Percentiles rank a stretch among this genome's conserved stretches.
These are phyloP conservation scores for Lymantria dispar DNA, from an alignment of 2,888 invertebrate genomes.

Conservation along the genomic window DNA sequence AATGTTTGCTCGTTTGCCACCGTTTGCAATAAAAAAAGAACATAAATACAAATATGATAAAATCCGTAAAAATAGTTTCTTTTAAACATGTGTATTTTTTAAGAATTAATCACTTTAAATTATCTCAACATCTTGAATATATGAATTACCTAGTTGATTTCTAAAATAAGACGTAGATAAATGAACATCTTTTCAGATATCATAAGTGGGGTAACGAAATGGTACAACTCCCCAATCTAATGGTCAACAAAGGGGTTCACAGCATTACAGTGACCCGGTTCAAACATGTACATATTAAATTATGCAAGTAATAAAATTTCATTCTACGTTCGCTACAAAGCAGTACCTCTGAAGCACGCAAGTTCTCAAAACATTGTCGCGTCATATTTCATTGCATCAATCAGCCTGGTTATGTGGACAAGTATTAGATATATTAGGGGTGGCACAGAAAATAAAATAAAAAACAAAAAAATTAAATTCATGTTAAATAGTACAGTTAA, in stretches of 20 bases:
- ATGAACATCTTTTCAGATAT: conserved; percentile 48
- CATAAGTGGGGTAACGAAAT: conserved; percentile 44
- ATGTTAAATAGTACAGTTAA: too few relatives aligned
- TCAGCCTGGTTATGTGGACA: conserved; percentile 62
- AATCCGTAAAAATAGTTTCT: too few relatives aligned
- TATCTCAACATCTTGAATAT: too few relatives aligned
- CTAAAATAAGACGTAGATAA: conserved; percentile 69
- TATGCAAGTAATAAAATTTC: conserved; percentile 77
- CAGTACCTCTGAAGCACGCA: conserved; percentile 60
- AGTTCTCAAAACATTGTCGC: conserved; percentile 80
- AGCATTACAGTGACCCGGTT: conserved; percentile 59
- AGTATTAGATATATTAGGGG: conserved; percentile 47
- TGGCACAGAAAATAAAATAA: conserved; percentile 38
- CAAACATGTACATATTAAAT: conserved; percentile 59
- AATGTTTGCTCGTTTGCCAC: too few relatives aligned
- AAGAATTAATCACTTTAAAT: too few relatives aligned
- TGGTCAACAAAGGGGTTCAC: conserved; percentile 49
- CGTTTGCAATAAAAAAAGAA: too few relatives aligned
- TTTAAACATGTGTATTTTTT: too few relatives aligned
- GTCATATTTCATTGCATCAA: conserved; percentile 81
- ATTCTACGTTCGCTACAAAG: conserved; percentile 59
- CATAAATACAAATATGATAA: too few relatives aligned
- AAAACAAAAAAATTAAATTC: background rate
- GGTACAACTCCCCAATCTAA: conserved; percentile 66
- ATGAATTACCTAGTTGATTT: background rate